Evolutionary conservation across 2,113 vertebrate species (phyloP).

Genomic region (Scartelaos histophorus): DNA sequence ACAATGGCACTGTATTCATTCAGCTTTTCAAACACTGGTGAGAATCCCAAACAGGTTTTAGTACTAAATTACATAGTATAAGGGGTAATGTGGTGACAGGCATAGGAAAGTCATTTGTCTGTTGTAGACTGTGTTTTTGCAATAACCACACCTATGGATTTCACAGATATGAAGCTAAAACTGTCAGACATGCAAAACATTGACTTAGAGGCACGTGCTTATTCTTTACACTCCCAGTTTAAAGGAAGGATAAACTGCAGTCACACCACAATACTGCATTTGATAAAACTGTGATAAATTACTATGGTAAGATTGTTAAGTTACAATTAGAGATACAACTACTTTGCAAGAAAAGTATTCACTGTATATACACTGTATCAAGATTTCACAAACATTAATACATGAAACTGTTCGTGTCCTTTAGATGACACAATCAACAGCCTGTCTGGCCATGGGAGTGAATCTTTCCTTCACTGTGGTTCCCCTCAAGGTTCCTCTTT

Average conservation of each 20-base stretch:
- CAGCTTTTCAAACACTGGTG: constrained; percentile 30
- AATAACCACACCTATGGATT: constrained; percentile 2
- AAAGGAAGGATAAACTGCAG: background rate
- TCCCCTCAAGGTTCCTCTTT: too few species aligned
- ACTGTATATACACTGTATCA: too few species aligned
- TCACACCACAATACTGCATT: too few species aligned
- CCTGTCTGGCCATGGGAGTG: too few species aligned
- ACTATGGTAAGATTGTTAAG: background rate
- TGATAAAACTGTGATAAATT: too few species aligned
- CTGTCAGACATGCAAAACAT: constrained; percentile 11
- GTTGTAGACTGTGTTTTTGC: constrained; percentile 7
- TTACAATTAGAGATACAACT: background rate
- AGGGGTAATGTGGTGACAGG: constrained; percentile 7
- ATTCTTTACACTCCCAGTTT: background rate
- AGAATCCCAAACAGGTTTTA: constrained; percentile 18
- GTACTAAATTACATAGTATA: constrained; percentile 11
- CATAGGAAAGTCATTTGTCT: background rate
- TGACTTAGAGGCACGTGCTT: constrained; percentile 18
- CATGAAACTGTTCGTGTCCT: background rate
- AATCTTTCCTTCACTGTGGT: too few species aligned
- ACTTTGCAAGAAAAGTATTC: too few species aligned
- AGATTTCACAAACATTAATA: background rate
- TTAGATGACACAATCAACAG: too few species aligned
- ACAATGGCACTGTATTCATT: constrained; percentile 61
- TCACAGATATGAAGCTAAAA: background rate